These are phyloP conservation scores for Chrysolina americana DNA, from an alignment of 2,888 invertebrate species.

Conservation along the genomic window DNA sequence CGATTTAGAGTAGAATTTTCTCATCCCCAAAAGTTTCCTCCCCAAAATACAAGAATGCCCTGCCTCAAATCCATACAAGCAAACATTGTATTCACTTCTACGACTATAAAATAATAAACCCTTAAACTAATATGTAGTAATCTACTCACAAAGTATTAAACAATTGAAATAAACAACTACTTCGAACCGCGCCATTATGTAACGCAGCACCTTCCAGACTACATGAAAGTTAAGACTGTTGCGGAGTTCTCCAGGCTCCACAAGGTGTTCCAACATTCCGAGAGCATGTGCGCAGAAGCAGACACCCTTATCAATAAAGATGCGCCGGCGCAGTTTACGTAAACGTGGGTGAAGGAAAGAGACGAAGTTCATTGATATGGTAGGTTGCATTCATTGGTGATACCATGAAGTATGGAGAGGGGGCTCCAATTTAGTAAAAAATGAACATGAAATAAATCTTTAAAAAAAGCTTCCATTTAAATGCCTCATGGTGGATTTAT, in stretches of 20 bases:
- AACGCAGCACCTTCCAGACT: constrained; percentile 50
- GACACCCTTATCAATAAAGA: constrained; percentile 59
- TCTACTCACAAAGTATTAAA: constrained; percentile 54
- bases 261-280: constrained; percentile 50
- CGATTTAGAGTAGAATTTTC: too few relatives aligned
- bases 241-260: constrained; percentile 41
- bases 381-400: background rate
- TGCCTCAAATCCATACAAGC: background rate
- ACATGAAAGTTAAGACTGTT: constrained; percentile 57
- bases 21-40: background rate
- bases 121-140: constrained; percentile 1
- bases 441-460: too few relatives aligned
- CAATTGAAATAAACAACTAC: constrained; percentile 49
- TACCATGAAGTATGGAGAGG: background rate
- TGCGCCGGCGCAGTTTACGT: constrained; percentile 55
- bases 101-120: background rate
- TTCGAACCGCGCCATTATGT: constrained; percentile 56
- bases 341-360: constrained; percentile 57
- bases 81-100: background rate
- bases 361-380: constrained; percentile 52
- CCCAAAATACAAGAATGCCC: background rate
- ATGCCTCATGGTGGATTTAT: too few relatives aligned
- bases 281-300: constrained; percentile 55
- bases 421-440: background rate
- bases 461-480: too few relatives aligned